phyloP scores from a whole-genome alignment of 2,113 vertebrate genomes.

The Mormyrus iriodes region DNA sequence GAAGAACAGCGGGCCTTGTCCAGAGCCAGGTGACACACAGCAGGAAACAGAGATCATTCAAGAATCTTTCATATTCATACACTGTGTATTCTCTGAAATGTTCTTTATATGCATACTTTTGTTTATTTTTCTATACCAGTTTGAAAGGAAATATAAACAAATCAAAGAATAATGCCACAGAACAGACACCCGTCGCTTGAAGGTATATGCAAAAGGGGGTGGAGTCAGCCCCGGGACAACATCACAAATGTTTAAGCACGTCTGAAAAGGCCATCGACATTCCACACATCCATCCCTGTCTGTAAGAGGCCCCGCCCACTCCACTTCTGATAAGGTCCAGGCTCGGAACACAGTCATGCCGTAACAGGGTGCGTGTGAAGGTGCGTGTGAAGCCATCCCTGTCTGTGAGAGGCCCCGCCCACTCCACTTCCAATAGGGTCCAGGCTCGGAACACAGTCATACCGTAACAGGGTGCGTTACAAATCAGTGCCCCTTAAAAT shows the following conservation, averaged over 20 bases:
- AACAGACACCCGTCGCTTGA: not conserved
- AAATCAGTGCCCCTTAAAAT: conserved; percentile 43
- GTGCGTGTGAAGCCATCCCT: no score
- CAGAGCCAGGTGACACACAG: not conserved
- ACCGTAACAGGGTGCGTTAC: conserved; percentile 31
- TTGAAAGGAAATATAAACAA: not conserved
- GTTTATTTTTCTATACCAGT: not conserved
- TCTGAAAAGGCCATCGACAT: not conserved
- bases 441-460: conserved; percentile 47
- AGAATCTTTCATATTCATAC: not conserved
- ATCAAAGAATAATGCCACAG: not conserved
- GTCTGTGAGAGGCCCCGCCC: conserved; percentile 41
- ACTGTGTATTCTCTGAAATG: not conserved
- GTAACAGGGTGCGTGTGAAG: no score
- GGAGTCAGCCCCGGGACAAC: not conserved
- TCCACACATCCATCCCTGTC: not conserved
- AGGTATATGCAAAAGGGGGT: not conserved
- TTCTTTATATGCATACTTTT: not conserved
- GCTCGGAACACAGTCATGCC: conserved; percentile 48
- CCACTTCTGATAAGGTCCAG: conserved; percentile 37
- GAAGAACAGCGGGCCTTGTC: not conserved
- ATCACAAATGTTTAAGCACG: not conserved
- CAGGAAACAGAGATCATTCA: not conserved
- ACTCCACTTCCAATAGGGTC: conserved; percentile 40
- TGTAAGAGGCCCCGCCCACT: conserved; percentile 44